Evolutionary conservation across 2,113 vertebrate species (phyloP).

Genomic region (Dasyurus viverrinus): DNA sequence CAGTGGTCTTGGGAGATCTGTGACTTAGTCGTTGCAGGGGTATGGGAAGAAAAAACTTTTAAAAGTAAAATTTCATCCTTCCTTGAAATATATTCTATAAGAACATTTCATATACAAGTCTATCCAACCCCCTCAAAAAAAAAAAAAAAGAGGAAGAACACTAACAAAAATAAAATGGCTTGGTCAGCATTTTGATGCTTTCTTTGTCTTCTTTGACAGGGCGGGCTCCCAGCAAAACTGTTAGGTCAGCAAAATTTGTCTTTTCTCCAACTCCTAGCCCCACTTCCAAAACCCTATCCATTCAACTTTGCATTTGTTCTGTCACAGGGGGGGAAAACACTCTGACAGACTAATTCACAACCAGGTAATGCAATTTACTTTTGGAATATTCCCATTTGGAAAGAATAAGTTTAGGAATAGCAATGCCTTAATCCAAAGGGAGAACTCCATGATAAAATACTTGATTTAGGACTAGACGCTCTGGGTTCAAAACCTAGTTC

Average conservation of each 20-base stretch:
- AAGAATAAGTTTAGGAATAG: neutral
- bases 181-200: constrained; percentile 41
- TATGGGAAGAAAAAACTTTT: neutral
- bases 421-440: neutral
- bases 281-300: neutral
- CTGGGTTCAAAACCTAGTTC: neutral
- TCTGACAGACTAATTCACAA: neutral
- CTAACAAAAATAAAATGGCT: constrained; percentile 52
- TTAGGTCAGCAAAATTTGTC: neutral
- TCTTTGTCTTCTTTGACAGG: neutral
- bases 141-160: constrained; percentile 15
- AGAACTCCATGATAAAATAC: neutral
- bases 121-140: neutral
- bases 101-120: neutral
- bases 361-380: neutral
- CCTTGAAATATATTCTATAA: neutral
- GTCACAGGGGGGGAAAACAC: neutral
- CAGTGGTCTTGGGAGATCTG: neutral
- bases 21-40: neutral
- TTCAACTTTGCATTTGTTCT: neutral
- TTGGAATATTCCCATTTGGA: neutral
- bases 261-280: accelerated
- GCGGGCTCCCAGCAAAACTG: neutral
- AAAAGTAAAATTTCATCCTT: neutral
- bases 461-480: neutral